Conservation (phyloP, 2,113 vertebrate species). For the Blennius ocellaris region DNA sequence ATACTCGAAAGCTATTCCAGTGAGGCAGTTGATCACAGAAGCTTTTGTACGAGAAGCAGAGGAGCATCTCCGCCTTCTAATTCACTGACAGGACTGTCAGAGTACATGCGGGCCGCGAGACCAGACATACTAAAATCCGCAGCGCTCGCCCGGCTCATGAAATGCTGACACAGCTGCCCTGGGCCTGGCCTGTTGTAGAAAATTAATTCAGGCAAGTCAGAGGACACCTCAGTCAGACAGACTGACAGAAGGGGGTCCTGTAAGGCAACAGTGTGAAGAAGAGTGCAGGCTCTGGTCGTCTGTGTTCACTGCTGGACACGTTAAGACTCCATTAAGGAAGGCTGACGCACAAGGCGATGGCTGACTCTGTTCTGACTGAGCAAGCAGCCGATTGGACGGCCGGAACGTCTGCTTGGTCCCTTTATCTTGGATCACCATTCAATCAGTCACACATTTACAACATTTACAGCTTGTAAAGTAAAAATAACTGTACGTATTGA, state of each 20-base stretch:
- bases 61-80: slow-evolving; percentile 62
- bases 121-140: slow-evolving; percentile 66
- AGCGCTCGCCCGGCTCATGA: slow-evolving; percentile 65
- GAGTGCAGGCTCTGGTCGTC: slow-evolving; percentile 66
- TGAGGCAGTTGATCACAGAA: slow-evolving; percentile 67
- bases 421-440: slow-evolving; percentile 15
- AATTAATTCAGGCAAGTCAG: slow-evolving; percentile 82
- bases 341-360: slow-evolving; percentile 63
- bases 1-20: slow-evolving; percentile 42
- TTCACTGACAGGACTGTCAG: slow-evolving; percentile 70
- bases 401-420: slow-evolving; percentile 27
- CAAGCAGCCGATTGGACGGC: slow-evolving; percentile 54
- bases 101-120: slow-evolving; percentile 58
- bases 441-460: background rate
- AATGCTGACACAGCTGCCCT: slow-evolving; percentile 83
- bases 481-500: too few species aligned
- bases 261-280: slow-evolving; percentile 52
- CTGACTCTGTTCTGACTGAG: slow-evolving; percentile 74
- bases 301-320: slow-evolving; percentile 80
- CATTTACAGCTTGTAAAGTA: too few species aligned
- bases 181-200: slow-evolving; percentile 76
- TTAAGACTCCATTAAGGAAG: slow-evolving; percentile 79
- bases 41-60: slow-evolving; percentile 57
- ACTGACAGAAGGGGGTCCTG: slow-evolving; percentile 70
- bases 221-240: slow-evolving; percentile 78